These are phyloP conservation scores for Uropsilus gracilis DNA, from an alignment of 2,113 vertebrate genomes.

Conservation along the genomic window DNA sequence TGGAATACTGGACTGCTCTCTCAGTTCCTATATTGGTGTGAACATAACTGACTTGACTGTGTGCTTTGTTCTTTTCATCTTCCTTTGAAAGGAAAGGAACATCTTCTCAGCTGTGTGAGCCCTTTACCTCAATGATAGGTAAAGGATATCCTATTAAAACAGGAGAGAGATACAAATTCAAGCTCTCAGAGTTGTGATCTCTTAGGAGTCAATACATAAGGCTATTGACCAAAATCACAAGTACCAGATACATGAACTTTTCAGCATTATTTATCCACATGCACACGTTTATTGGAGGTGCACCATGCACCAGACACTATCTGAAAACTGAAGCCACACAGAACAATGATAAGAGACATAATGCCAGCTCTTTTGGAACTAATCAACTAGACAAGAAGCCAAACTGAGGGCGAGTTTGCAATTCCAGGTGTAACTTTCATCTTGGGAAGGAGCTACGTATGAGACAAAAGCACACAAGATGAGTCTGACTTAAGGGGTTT, in stretches of 20 bases:
- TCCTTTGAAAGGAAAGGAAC: background rate
- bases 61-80: background rate
- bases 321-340: background rate
- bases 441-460: background rate
- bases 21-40: background rate
- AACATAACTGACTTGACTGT: background rate
- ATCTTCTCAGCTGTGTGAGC: background rate
- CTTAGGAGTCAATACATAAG: background rate
- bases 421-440: background rate
- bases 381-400: background rate
- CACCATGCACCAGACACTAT: background rate
- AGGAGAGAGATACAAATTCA: background rate
- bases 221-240: background rate
- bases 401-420: background rate
- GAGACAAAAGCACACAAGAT: background rate
- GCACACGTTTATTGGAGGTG: background rate
- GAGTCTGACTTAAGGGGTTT: background rate
- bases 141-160: background rate
- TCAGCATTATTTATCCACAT: background rate
- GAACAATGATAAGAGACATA: background rate
- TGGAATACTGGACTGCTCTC: background rate
- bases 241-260: background rate
- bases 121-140: background rate
- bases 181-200: background rate
- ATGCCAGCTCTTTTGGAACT: background rate